Evolutionary conservation across 2,888 invertebrate species (phyloP), one percentile per base, ranked within the genome.

Genomic region (Erpobdella octoculata): DNA sequence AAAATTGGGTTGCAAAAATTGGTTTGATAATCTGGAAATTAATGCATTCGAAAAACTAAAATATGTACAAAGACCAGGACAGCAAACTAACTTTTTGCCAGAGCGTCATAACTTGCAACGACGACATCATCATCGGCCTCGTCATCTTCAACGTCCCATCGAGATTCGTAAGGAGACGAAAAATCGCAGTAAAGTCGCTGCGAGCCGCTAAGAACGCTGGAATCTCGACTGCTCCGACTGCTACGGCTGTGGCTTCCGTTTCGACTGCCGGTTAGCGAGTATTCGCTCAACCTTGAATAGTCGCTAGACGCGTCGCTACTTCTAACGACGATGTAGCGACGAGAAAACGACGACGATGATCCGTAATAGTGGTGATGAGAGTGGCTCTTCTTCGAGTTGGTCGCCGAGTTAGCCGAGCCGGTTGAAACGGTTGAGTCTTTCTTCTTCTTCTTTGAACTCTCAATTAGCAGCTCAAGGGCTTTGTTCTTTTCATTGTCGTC

Each of bases 211-310:
- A 75, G 62, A 65, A 71, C 66, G 70, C 74, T 75, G 35, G 74
- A 75, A 25, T 74, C 75, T 12, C 75, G 70, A 67, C 74, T 74
- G 69, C 74, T 75, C n/a, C 73, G 59, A 53, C 73, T 75, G 53
- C 75, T 73, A 5, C 74, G 38, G 38, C 72, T 72, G 67, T 73
- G 72, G 0, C 73, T 59, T 46, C 71, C 73, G 66, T 73, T 72
- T 1, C 75, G 53, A 36, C 62, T 62, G n/a, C 71, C 74, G 28
- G 72, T 66, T 36, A 75, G 71, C 28, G 75, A 75, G 59, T 75
- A 75, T 38, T 75, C 75, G n/a, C 71, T 71, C 31, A 73, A 72
- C 25, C 73, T 62, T 37, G 74, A 74, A 66, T 72, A 74, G 65
- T 75, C 74, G 38, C 72, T 74, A 25, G 73, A 71, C 9, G 73